Conservation (phyloP, 2,888 invertebrate species). For the Caenorhabditis auriculariae region DNA sequence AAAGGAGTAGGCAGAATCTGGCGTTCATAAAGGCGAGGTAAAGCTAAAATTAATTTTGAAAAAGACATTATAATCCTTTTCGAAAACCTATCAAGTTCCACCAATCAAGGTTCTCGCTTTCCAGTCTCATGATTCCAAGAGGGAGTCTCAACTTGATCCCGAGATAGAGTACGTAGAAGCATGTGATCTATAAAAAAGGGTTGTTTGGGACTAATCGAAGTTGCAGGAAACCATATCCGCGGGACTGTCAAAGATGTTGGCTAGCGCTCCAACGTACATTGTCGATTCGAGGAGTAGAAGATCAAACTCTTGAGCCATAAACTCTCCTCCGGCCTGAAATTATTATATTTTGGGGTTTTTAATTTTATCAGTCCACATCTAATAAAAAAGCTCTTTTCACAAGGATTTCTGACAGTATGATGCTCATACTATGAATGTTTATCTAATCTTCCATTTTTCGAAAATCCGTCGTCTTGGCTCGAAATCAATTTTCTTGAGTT, state of each 20-base stretch:
- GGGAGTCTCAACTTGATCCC: conserved; percentile 76
- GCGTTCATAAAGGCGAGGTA: conserved; percentile 74
- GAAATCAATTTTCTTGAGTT: background rate
- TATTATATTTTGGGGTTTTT: too few relatives aligned
- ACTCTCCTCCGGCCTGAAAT: conserved; percentile 73
- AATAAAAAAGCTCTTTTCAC: too few relatives aligned
- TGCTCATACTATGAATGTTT: too few relatives aligned
- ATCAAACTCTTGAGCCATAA: conserved; percentile 78
- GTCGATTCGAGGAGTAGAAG: conserved; percentile 76
- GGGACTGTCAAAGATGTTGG: conserved; percentile 68
- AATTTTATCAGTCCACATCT: too few relatives aligned
- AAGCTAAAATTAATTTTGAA: conserved; percentile 54
- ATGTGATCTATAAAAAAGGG: conserved; percentile 17
- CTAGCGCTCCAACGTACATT: conserved; percentile 74
- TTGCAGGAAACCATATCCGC: conserved; percentile 17
- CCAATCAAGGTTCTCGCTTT: conserved; percentile 76
- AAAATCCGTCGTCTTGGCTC: too few relatives aligned
- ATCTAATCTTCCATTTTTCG: too few relatives aligned
- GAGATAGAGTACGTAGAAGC: conserved; percentile 70
- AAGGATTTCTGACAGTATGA: too few relatives aligned
- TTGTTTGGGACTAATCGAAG: background rate
- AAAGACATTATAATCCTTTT: background rate
- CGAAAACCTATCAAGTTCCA: conserved; percentile 75
- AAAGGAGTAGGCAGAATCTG: conserved; percentile 77
- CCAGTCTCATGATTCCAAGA: conserved; percentile 75